phyloP scores from a whole-genome alignment of 2,888 invertebrate genomes.

The Invenusta paracnida region DNA sequence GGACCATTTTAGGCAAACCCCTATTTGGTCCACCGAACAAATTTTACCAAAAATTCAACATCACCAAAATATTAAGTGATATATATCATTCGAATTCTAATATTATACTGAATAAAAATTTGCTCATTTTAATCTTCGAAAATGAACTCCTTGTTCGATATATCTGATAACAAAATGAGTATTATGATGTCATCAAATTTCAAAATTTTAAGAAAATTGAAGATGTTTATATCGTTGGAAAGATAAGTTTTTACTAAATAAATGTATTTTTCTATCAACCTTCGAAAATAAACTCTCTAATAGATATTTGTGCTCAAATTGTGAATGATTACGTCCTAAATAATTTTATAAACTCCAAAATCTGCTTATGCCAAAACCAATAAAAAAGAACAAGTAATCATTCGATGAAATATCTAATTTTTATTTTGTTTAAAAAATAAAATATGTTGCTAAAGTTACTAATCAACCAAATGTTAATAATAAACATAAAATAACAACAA shows the following conservation, averaged over 20 bases:
- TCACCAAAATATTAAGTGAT: constrained; percentile 5
- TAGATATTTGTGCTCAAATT: constrained; percentile 21
- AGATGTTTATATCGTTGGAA: neutral
- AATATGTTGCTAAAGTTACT: neutral
- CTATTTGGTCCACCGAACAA: constrained; percentile 16
- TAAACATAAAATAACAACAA: neutral
- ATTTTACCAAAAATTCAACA: neutral
- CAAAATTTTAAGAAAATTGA: neutral
- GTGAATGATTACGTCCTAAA: neutral
- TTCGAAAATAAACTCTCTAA: neutral
- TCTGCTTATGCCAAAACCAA: neutral
- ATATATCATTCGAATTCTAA: neutral
- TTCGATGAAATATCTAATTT: neutral
- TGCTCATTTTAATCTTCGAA: neutral
- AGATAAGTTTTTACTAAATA: constrained; percentile 4
- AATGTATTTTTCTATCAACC: neutral
- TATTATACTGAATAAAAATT: neutral
- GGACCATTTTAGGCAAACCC: constrained; percentile 2
- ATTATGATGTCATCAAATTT: neutral
- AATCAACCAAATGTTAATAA: neutral
- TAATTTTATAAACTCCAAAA: constrained; percentile 4
- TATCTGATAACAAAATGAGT: neutral
- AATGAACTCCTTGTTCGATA: neutral
- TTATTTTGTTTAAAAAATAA: neutral
- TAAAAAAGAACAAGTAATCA: neutral